phyloP scores from a whole-genome alignment of 2,113 vertebrate genomes.

The Rhombomys opimus region DNA sequence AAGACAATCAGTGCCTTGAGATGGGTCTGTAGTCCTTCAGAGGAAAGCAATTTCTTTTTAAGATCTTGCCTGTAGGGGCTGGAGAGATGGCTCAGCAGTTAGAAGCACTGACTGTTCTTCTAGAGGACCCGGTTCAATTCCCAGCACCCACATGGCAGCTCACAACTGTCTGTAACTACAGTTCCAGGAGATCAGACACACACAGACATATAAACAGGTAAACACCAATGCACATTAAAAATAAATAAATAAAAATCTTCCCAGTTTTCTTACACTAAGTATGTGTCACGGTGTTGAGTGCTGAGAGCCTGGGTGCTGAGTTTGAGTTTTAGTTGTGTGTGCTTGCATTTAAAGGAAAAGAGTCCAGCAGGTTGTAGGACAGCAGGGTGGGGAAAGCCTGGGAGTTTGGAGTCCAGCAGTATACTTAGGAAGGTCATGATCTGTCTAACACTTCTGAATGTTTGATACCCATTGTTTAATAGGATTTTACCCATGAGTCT shows the following conservation, averaged over 20 bases:
- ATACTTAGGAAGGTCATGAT: constrained; percentile 34
- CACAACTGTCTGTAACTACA: not conserved
- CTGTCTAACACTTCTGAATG: not conserved
- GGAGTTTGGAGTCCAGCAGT: not conserved
- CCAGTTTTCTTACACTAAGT: not conserved
- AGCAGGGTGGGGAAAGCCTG: not conserved
- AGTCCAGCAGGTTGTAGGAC: not conserved
- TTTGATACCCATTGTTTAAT: constrained; percentile 56
- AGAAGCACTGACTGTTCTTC: not conserved
- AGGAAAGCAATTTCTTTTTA: not conserved
- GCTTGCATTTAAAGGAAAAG: not conserved
- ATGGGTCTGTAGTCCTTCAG: not conserved
- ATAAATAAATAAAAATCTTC: not conserved
- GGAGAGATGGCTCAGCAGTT: not conserved
- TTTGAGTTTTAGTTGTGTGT: constrained; percentile 30
- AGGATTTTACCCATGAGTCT: constrained; percentile 48
- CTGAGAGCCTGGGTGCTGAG: not conserved
- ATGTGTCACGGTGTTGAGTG: not conserved
- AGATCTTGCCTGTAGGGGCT: not conserved
- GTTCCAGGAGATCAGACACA: not conserved
- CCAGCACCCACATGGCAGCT: not conserved
- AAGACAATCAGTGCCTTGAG: not conserved
- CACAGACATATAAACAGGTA: not conserved
- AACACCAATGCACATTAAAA: not conserved
- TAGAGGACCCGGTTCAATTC: not conserved